A percentile compares a stretch with the other conserved stretches of the same genome.
These are phyloP conservation scores for Scrobipalpa costella DNA, from an alignment of 2,888 invertebrate species.

Conservation along the genomic window DNA sequence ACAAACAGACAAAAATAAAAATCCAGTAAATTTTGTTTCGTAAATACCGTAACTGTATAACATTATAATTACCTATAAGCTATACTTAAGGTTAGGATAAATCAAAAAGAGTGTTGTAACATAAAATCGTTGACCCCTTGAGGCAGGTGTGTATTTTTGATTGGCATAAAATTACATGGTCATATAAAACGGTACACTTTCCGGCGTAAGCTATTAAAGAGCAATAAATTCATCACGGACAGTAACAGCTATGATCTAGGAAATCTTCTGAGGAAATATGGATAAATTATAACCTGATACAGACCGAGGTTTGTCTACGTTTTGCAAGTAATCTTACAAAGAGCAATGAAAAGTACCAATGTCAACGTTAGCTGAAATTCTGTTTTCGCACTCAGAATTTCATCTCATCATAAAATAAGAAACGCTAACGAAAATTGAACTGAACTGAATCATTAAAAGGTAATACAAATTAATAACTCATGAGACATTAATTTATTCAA, in stretches of 20 bases:
- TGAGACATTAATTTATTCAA: too few species aligned
- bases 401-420: neutral
- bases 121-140: slow-evolving; percentile 21
- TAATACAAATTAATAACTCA: too few species aligned
- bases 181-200: slow-evolving; percentile 55
- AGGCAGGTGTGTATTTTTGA: slow-evolving; percentile 40
- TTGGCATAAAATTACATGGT: slow-evolving; percentile 52
- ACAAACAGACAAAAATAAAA: neutral
- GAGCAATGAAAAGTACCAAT: too few species aligned
- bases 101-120: slow-evolving; percentile 17
- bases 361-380: too few species aligned
- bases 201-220: slow-evolving; percentile 58
- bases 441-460: too few species aligned
- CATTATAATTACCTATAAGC: neutral
- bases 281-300: slow-evolving; percentile 47
- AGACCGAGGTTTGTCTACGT: neutral
- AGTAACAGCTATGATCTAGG: slow-evolving; percentile 39
- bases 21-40: neutral
- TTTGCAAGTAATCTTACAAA: too few species aligned
- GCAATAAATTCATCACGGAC: slow-evolving; percentile 55
- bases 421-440: too few species aligned
- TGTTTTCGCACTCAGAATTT: too few species aligned
- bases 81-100: neutral
- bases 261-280: slow-evolving; percentile 47
- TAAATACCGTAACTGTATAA: neutral